phyloP scores from a whole-genome alignment of 2,113 vertebrate species.

The Ascaphus truei region DNA sequence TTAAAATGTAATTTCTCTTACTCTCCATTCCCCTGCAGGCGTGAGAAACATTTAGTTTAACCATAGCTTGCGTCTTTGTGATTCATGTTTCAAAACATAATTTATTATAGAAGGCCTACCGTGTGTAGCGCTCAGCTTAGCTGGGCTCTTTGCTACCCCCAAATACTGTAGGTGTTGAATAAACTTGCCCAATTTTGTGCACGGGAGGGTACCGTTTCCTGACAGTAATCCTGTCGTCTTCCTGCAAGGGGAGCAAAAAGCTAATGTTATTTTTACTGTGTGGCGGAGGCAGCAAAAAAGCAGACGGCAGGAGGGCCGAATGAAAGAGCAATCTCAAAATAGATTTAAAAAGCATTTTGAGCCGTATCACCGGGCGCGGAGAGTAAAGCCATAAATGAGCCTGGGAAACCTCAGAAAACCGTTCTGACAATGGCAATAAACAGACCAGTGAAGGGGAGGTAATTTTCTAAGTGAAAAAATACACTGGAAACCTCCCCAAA shows the following conservation, averaged over 20 bases:
- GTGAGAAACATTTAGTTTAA: too few species aligned
- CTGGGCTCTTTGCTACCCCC: too few species aligned
- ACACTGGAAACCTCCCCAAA: neutral
- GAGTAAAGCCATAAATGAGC: neutral
- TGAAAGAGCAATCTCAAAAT: conserved; percentile 14
- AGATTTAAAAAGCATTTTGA: conserved; percentile 8
- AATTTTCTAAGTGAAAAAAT: neutral
- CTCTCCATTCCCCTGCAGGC: too few species aligned
- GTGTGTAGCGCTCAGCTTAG: too few species aligned
- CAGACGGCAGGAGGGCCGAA: neutral
- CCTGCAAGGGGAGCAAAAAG: neutral
- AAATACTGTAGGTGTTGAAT: too few species aligned
- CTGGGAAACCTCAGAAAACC: neutral
- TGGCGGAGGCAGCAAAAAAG: neutral
- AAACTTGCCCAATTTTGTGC: too few species aligned
- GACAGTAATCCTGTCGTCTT: neutral
- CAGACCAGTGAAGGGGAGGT: neutral
- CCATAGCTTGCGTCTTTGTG: too few species aligned
- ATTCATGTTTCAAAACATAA: too few species aligned
- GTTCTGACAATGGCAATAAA: too few species aligned
- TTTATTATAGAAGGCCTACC: too few species aligned
- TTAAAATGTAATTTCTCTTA: too few species aligned
- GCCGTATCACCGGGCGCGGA: neutral
- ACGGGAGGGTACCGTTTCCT: neutral
- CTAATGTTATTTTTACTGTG: conserved; percentile 4